Evolutionary conservation across 2,888 invertebrate genomes (phyloP), one percentile per base, ranked within the genome.

Genomic region (Boloria selene): DNA sequence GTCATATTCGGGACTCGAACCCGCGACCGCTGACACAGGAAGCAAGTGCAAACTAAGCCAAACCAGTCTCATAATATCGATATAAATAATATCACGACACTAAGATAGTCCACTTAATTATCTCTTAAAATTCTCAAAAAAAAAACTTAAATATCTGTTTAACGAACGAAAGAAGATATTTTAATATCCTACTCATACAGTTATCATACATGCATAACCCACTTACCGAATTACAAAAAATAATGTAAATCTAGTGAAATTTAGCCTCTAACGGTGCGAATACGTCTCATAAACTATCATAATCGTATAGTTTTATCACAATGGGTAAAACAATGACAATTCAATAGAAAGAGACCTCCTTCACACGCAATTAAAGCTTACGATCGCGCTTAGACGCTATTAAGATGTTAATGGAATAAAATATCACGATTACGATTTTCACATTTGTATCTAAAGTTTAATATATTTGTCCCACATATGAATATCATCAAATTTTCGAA

Each of bases 341-440:
- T 69, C 59, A 42, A 62, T 67, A 51, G 51, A 53, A 38, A 65
- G 55, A 58, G 64, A 56, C 67, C 64, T 16, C 59, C 50, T 70
- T 70, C 69, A 47, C 69, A 70, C 50, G 42, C 59, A 51, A 69
- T 69, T 69, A 61, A 49, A 61, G 22, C 52, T 47, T 59, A 52
- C 22, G 56, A 22, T 62, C 49, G 7, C 22, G 16, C 18, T 45
- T 18, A 44, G 18, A 42, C n/a, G 14, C 49, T 44, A 42, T 59
- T 59, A 54, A 60, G 22, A 54, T 38, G 7, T 54, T 44, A 52
- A 60, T 26, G 22, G 7, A 31, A 44, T 61, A 61, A 61, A 45
- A 52, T n/a, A 31, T 62, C 13, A 38, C 54, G 31, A 45, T 26
- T 54, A 17, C 38, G 5, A 49, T 47, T 61, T 61, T 61, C 60